Conservation (phyloP, 2,797 vertebrate genomes). For the Amniataba percoides region DNA sequence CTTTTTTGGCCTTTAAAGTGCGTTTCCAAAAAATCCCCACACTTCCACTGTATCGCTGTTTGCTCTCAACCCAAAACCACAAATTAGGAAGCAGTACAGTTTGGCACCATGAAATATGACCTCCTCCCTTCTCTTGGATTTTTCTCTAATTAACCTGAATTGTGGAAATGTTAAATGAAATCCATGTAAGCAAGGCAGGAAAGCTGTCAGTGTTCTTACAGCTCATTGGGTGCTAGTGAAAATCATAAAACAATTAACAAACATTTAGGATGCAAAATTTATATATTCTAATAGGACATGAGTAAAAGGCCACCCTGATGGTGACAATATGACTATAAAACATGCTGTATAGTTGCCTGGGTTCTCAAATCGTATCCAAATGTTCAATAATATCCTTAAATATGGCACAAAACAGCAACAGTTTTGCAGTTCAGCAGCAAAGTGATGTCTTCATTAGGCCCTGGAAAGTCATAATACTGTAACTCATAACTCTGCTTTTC, state of each 20-base stretch:
- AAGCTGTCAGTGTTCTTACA: conserved; percentile 41
- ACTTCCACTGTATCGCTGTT: not conserved
- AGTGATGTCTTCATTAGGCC: conserved; percentile 78
- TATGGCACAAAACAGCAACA: conserved; percentile 59
- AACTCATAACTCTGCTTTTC: conserved; percentile 69
- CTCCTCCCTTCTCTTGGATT: conserved; percentile 11
- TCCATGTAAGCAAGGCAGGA: conserved; percentile 14
- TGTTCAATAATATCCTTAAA: conserved; percentile 63
- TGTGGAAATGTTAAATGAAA: conserved; percentile 40
- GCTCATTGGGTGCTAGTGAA: conserved; percentile 45
- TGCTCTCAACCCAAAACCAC: conserved; percentile 17
- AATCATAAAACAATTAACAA: conserved; percentile 57
- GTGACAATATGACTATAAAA: conserved; percentile 59
- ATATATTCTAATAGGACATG: conserved; percentile 42
- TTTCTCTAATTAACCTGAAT: conserved; percentile 45
- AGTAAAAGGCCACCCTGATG: conserved; percentile 52
- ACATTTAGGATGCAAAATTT: conserved; percentile 48
- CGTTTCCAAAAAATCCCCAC: not conserved
- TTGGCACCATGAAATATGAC: conserved; percentile 8
- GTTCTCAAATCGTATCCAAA: conserved; percentile 54
- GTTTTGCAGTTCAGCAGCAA: conserved; percentile 64
- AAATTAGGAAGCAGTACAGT: conserved; percentile 25
- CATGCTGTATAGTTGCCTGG: conserved; percentile 32
- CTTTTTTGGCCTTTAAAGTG: not conserved
- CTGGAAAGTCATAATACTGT: conserved; percentile 72